Evolutionary conservation across 2,888 invertebrate species (phyloP).

Genomic region (Cephus rjabovi): DNA sequence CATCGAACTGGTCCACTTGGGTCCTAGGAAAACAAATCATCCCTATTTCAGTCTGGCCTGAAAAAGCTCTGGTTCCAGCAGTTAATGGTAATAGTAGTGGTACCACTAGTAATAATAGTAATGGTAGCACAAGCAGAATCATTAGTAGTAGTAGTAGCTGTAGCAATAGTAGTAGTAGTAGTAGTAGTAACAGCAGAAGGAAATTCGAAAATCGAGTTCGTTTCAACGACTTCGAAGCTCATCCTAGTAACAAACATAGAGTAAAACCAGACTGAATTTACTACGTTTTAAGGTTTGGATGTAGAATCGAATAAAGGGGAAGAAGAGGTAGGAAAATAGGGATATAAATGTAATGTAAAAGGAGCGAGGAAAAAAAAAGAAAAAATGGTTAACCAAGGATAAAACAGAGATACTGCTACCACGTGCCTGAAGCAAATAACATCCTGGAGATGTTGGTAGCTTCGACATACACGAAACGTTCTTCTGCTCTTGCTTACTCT

Average conservation of each 20-base stretch:
- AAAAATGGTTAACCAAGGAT: background rate
- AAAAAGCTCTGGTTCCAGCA: background rate
- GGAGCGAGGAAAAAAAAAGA: background rate
- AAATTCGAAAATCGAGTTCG: background rate
- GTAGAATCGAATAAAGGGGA: background rate
- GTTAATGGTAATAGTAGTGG: background rate
- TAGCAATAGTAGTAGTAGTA: background rate
- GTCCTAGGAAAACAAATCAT: background rate
- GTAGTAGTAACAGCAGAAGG: background rate
- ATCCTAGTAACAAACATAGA: background rate
- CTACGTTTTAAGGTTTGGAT: background rate
- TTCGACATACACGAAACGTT: constrained; percentile 31
- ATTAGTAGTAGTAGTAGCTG: background rate
- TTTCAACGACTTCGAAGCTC: background rate
- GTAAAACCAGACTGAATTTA: background rate
- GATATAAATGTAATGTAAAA: background rate
- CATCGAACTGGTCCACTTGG: background rate
- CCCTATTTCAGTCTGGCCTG: background rate
- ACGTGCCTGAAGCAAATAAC: background rate
- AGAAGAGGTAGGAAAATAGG: background rate
- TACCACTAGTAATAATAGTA: background rate
- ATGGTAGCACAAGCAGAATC: background rate
- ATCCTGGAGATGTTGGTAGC: constrained; percentile 13
- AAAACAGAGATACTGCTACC: background rate
- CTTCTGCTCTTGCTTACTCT: constrained; percentile 38